Conservation (phyloP, 2,113 vertebrate genomes). For the Macrotis lagotis region DNA sequence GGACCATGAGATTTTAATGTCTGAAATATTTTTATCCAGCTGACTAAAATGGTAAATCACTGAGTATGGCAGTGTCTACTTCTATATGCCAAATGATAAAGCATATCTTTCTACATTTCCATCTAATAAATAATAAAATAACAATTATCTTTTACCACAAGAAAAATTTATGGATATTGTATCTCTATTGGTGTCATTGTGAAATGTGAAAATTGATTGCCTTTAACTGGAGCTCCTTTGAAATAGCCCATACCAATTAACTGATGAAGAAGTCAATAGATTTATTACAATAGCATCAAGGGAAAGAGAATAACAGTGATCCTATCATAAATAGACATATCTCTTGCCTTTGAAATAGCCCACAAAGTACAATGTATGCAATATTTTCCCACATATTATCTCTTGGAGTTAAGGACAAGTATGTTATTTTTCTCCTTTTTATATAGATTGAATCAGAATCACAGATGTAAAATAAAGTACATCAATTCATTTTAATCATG, state of each 20-base stretch:
- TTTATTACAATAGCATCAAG: background rate
- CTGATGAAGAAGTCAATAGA: background rate
- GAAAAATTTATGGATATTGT: background rate
- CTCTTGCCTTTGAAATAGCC: background rate
- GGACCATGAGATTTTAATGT: background rate
- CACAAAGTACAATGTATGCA: slow-evolving; percentile 4
- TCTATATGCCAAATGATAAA: background rate
- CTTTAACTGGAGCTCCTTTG: background rate
- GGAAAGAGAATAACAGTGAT: background rate
- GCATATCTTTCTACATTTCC: background rate
- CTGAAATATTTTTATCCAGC: background rate
- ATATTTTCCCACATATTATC: background rate
- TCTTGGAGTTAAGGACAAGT: background rate
- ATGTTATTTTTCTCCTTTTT: background rate
- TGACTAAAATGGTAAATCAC: background rate
- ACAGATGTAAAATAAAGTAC: background rate
- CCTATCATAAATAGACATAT: slow-evolving; percentile 4
- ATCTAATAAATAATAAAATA: slow-evolving; percentile 30
- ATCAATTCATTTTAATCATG: background rate
- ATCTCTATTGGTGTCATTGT: slow-evolving; percentile 1
- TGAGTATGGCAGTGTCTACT: background rate
- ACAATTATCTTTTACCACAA: background rate
- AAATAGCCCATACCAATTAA: background rate
- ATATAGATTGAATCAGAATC: background rate
- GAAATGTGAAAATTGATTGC: background rate